phyloP scores from a whole-genome alignment of 2,113 vertebrate species.

The Scalopus aquaticus region DNA sequence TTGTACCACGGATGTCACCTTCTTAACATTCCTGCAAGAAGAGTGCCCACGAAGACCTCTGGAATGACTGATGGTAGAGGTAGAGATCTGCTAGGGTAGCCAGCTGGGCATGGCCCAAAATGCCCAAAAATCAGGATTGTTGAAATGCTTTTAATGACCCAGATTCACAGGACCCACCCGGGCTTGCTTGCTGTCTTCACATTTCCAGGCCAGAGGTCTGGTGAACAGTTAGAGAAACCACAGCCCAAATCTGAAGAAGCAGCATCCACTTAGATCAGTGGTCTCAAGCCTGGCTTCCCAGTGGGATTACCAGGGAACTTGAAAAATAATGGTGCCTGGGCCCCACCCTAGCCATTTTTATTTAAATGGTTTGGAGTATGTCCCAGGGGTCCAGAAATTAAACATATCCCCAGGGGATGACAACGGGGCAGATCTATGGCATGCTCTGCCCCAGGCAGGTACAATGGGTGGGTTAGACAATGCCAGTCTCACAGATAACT shows the following conservation, averaged over 20 bases:
- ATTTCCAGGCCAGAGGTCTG: background rate
- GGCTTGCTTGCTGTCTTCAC: background rate
- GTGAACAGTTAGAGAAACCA: background rate
- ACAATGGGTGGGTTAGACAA: background rate
- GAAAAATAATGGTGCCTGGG: background rate
- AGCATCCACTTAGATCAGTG: background rate
- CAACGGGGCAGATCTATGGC: background rate
- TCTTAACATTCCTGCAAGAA: background rate
- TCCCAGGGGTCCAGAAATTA: background rate
- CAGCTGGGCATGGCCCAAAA: background rate
- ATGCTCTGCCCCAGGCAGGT: background rate
- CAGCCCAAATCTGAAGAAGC: background rate
- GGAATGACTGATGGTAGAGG: no score
- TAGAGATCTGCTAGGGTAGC: background rate
- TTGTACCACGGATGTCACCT: background rate
- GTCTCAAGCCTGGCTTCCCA: background rate
- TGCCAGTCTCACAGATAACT: no score
- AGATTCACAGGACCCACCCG: background rate
- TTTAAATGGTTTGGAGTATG: background rate
- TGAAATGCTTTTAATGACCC: background rate
- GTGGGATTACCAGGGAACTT: background rate
- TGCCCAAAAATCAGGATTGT: background rate
- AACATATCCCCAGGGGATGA: background rate
- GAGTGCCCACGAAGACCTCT: background rate
- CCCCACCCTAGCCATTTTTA: background rate